phyloP scores from a whole-genome alignment of 1,140 invertebrate species.

The Platyscapa corneri region DNA sequence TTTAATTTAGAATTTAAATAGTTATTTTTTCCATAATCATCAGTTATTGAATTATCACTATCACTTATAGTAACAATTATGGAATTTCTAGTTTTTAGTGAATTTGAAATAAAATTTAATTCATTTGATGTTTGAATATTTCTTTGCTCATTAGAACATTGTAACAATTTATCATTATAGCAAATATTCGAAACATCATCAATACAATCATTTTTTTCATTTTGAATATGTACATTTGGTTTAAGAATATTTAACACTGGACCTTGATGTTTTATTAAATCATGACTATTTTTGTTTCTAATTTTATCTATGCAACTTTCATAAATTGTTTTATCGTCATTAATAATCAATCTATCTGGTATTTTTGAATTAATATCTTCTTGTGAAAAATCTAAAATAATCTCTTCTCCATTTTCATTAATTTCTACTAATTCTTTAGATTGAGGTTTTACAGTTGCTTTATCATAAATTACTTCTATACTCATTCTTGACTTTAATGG shows the following conservation, averaged over 20 bases:
- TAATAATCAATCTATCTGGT: conserved; percentile 52
- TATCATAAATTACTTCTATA: conserved; percentile 66
- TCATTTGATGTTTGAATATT: neutral
- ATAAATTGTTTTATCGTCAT: conserved; percentile 51
- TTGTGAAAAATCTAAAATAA: conserved; percentile 61
- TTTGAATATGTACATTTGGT: too few species aligned
- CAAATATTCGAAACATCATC: conserved; percentile 31
- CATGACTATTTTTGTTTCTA: conserved; percentile 52
- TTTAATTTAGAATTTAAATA: conserved; percentile 36
- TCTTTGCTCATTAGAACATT: conserved; percentile 3
- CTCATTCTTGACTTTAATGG: conserved; percentile 58
- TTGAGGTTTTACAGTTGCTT: conserved; percentile 53
- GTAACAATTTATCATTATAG: neutral
- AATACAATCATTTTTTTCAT: conserved; percentile 30
- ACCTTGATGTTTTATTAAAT: conserved; percentile 54
- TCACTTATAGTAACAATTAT: conserved; percentile 49
- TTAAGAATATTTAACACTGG: conserved; percentile 34
- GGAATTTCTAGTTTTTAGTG: conserved; percentile 3
- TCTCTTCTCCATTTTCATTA: conserved; percentile 63
- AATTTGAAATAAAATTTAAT: neutral
- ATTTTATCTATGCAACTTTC: neutral
- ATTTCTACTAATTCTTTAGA: conserved; percentile 64
- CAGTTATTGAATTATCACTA: conserved; percentile 57
- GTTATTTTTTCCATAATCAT: conserved; percentile 57
- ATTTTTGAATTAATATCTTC: conserved; percentile 51